A percentile compares a stretch with the other conserved stretches of the same genome.
Evolutionary conservation across 2,888 invertebrate genomes (phyloP).

Genomic region (Amaurobius ferox): DNA sequence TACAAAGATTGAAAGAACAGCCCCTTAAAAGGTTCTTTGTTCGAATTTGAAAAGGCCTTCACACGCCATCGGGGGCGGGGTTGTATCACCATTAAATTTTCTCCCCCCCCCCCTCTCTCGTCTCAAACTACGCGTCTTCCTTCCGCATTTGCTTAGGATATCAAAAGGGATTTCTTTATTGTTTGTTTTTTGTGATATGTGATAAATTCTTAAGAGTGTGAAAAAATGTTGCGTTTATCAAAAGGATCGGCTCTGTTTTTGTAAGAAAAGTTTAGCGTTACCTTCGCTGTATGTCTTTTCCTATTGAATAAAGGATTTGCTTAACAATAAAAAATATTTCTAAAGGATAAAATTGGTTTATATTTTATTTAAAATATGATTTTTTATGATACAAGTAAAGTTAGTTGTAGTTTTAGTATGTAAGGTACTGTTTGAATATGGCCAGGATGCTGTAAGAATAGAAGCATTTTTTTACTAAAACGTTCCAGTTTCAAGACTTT

Average conservation of each 20-base stretch:
- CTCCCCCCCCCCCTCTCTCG: conserved; percentile 12
- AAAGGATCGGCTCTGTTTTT: neutral
- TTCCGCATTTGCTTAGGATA: conserved; percentile 37
- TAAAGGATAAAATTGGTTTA: too few species aligned
- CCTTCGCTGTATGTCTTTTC: neutral
- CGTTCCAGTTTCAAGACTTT: too few species aligned
- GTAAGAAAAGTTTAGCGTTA: neutral
- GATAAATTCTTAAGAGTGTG: neutral
- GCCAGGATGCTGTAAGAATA: too few species aligned
- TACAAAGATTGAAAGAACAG: conserved; percentile 53
- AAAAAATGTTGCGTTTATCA: neutral
- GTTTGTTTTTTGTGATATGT: conserved; percentile 10
- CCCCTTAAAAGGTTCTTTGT: conserved; percentile 68
- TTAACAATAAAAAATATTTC: too few species aligned
- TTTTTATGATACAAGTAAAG: too few species aligned
- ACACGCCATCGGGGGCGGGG: conserved; percentile 31
- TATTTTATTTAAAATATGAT: too few species aligned
- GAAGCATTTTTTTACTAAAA: too few species aligned
- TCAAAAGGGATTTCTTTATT: conserved; percentile 19
- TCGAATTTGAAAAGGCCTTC: conserved; percentile 54
- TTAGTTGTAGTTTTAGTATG: too few species aligned
- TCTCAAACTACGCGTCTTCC: conserved; percentile 4
- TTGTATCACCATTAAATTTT: conserved; percentile 47
- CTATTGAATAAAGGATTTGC: neutral
- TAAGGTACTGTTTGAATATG: too few species aligned